Conservation (phyloP, 2,888 invertebrate species). For the Cryptophagus acutangulus region DNA sequence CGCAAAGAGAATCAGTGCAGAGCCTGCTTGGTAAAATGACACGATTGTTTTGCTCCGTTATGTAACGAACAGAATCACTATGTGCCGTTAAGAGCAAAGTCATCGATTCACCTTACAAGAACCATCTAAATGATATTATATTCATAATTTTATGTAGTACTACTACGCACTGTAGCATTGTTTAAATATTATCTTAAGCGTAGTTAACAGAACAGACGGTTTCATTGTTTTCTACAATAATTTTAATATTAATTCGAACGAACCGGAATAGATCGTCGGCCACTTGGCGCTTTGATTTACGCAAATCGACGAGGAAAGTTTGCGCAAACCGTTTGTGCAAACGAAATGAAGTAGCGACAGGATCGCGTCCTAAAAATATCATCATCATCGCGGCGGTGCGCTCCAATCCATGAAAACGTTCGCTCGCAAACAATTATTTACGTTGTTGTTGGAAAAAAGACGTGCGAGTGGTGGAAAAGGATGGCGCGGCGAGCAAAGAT, state of each 20-base stretch:
- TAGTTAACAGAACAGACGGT: no score
- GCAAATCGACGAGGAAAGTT: slow-evolving; percentile 53
- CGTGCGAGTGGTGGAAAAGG: slow-evolving; percentile 6
- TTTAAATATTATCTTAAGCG: no score
- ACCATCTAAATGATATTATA: slow-evolving; percentile 30
- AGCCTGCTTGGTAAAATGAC: slow-evolving; percentile 38
- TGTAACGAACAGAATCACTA: slow-evolving; percentile 34
- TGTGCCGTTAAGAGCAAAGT: slow-evolving; percentile 46
- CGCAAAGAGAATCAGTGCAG: slow-evolving; percentile 2
- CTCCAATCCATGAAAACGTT: slow-evolving; percentile 39
- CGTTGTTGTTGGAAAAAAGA: slow-evolving; percentile 20
- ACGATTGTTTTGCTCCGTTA: slow-evolving; percentile 44
- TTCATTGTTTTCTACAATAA: no score
- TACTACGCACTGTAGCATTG: no score
- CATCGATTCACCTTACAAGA: slow-evolving; percentile 42
- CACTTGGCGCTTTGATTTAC: no score
- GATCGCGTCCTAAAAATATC: slow-evolving; percentile 29
- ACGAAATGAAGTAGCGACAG: slow-evolving; percentile 43
- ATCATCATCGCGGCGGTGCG: slow-evolving; percentile 32
- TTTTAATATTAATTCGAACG: slow-evolving; percentile 44
- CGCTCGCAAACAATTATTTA: slow-evolving; percentile 36
- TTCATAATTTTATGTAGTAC: no score
- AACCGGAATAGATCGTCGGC: slow-evolving; percentile 43
- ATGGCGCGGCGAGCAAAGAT: slow-evolving; percentile 10
- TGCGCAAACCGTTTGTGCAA: slow-evolving; percentile 34